Evolutionary conservation across 2,113 vertebrate species (phyloP), one percentile per base, ranked within the genome.

Genomic region (Panthera tigris): DNA sequence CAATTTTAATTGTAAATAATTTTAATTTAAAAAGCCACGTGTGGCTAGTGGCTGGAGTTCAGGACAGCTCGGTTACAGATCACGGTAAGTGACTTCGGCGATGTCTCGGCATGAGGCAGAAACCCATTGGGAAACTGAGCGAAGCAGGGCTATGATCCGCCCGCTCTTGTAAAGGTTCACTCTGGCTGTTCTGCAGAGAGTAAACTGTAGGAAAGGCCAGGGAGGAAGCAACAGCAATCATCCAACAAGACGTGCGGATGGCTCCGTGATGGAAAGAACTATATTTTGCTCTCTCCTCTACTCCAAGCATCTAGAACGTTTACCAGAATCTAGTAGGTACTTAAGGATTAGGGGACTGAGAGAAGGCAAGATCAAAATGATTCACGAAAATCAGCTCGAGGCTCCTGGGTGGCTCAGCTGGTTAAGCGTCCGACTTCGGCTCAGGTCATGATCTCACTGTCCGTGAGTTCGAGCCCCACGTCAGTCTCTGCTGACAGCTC

Each of bases 121-220:
- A 36, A 68, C 8, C 45, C 55, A 7, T 1, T 0, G 8, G 0
- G 69, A 45, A 66, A 39, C 1, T 4, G 21, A 66, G n/a, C 0
- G 0, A 36, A 78, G 55, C 29, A 27, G 12, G n/a, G 6, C 52
- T 33, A 0, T 0, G 0, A 31, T 11, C 45, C 21, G 1, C 52
- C 29, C 2, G 12, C 9, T 23, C 29, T 52, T 33, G 11, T 16
- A 5, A 2, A 50, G 48, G 15, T 19, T 63, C 1, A 1, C 6
- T 29, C 29, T 12, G 27, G 23, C 33, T 69, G 41, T 41, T 41
- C 65, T 9, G 13, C 10, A 10, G 10, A 45, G n/a, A 69, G 25
- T 2, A 19, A 50, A 27, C 5, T 7, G 0, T 0, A n/a, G 52
- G 61, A 11, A 45, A 68, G 48, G n/a, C 31, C 61, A 13, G 33